Percentiles rank a stretch among this genome's conserved stretches.
Evolutionary conservation across 2,888 invertebrate species (phyloP).

Genomic region (Pyralis farinalis): DNA sequence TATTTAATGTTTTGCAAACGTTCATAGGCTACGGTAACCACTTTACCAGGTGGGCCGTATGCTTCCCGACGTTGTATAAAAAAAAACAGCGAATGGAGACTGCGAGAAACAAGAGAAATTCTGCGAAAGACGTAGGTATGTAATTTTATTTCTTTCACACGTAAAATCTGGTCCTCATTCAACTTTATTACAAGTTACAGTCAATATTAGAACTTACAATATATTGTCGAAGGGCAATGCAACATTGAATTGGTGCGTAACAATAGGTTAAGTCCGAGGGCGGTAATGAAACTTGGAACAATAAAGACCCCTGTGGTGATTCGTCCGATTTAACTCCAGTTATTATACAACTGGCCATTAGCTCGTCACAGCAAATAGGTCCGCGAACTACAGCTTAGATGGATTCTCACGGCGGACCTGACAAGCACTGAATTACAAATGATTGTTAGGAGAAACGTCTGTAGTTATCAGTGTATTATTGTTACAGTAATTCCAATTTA

Average conservation of each 20-base stretch:
- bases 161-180: background rate
- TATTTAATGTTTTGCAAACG: no score
- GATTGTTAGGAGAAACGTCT: slow-evolving; percentile 6
- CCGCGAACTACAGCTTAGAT: slow-evolving; percentile 16
- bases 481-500: slow-evolving; percentile 2
- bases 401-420: slow-evolving; percentile 19
- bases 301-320: slow-evolving; percentile 36
- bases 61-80: no score
- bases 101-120: background rate
- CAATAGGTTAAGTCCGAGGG: slow-evolving; percentile 22
- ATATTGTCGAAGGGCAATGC: slow-evolving; percentile 16
- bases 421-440: slow-evolving; percentile 4
- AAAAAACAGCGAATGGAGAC: no score
- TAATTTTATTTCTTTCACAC: background rate
- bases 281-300: slow-evolving; percentile 38
- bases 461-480: background rate
- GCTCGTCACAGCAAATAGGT: slow-evolving; percentile 36
- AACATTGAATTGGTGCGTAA: slow-evolving; percentile 12
- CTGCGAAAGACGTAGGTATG: no score
- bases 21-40: no score
- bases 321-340: slow-evolving; percentile 54
- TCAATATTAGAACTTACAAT: slow-evolving; percentile 5
- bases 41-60: no score
- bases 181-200: slow-evolving; percentile 7
- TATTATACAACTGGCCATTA: slow-evolving; percentile 53